Evolutionary conservation across 2,888 invertebrate species (phyloP), one percentile per base, ranked within the genome.

Genomic region (Branchellion lobata): DNA sequence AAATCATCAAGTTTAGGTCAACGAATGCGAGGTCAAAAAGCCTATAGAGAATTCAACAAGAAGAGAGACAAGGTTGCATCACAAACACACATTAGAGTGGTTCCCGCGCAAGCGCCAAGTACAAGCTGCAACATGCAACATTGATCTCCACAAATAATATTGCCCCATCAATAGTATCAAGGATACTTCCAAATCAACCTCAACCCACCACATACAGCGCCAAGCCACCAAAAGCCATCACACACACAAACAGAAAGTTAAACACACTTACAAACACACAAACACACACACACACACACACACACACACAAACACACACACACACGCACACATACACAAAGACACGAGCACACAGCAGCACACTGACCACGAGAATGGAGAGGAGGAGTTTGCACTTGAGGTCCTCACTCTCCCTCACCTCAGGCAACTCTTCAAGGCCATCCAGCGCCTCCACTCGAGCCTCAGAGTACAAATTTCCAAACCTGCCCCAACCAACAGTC

Each of bases 351-450:
- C 94, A 92, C n/a, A n/a, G n/a, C n/a, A n/a, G n/a, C n/a, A n/a
- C n/a, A n/a, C n/a, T n/a, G 89, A 96, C 96, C 89, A 96, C 96
- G 84, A 95, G 92, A 80, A 96, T 94, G 81, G 96, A 96, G 89
- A 96, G 96, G 83, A 97, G 91, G 83, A 97, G 94, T 90, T 96
- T 97, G 85, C 93, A 92, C 89, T 97, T 96, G 83, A 97, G 91
- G 85, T 94, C 94, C 81, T 93, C 92, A 21, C 93, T 93, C 83
- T 93, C 92, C 79, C 91, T 90, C 80, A 97, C 90, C 82, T 93
- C 93, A 14, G 92, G 91, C 81, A 96, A 89, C 40, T 91, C 91
- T 84, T 94, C 92, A 81, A 97, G 89, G 14, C 95, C 93, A 84
- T 95, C 94, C 84, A 96, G 89, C 0, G 94, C 92, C 84, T 94